A percentile compares a stretch with the other conserved stretches of the same genome.
Evolutionary conservation across 2,888 invertebrate genomes (phyloP).

Genomic region (Eulithis testata): DNA sequence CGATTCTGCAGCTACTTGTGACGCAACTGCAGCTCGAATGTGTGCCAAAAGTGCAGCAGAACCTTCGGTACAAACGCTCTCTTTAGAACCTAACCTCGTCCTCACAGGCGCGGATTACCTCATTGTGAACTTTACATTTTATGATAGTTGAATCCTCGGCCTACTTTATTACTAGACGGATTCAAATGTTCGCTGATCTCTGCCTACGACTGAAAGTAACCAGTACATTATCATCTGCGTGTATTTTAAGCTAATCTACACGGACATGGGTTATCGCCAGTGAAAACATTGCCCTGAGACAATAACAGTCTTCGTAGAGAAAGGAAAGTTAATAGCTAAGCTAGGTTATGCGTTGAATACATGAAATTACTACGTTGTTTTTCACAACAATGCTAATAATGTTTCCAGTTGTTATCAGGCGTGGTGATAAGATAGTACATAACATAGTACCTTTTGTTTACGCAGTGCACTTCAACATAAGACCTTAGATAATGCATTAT

Average conservation of each 20-base stretch:
- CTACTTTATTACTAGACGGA: conserved; percentile 20
- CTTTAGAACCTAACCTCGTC: conserved; percentile 33
- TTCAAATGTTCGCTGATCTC: conserved; percentile 22
- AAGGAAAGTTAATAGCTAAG: conserved; percentile 47
- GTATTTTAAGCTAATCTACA: conserved; percentile 19
- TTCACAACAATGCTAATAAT: conserved; percentile 66
- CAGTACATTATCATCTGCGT: not conserved
- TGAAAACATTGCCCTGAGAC: conserved; percentile 36
- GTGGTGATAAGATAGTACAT: conserved; percentile 74
- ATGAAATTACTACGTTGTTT: conserved; percentile 56
- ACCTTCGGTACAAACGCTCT: conserved; percentile 53
- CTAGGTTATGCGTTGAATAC: conserved; percentile 42
- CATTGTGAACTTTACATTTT: conserved; percentile 33
- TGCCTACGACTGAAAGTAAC: conserved; percentile 9
- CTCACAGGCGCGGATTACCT: conserved; percentile 24
- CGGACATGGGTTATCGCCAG: conserved; percentile 20
- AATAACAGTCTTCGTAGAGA: conserved; percentile 34
- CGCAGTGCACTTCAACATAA: conserved; percentile 68
- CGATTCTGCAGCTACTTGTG: conserved; percentile 60
- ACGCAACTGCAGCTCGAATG: conserved; percentile 74
- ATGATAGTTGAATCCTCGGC: conserved; percentile 28
- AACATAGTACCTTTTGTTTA: conserved; percentile 72
- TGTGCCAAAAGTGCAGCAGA: conserved; percentile 81
- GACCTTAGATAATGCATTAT: conserved; percentile 74
- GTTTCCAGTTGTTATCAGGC: conserved; percentile 68